Evolutionary conservation across 2,888 invertebrate species (phyloP), one percentile per base, ranked within the genome.

Genomic region (Ceriagrion tenellum): DNA sequence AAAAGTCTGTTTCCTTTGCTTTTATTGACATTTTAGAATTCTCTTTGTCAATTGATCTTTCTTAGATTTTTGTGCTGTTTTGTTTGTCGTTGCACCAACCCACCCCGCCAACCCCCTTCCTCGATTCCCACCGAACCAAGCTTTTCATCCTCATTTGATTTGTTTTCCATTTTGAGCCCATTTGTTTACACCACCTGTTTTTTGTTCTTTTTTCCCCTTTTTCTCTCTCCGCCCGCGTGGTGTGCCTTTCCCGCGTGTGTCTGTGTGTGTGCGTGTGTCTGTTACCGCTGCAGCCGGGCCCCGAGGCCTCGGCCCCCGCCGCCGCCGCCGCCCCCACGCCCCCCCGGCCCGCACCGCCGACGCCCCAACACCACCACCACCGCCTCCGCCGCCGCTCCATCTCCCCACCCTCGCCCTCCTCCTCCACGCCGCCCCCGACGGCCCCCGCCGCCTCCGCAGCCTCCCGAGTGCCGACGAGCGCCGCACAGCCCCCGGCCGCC

Each of bases 21-120:
- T n/a, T n/a, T n/a, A n/a, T n/a, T n/a, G n/a, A n/a, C n/a, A n/a
- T n/a, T n/a, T n/a, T n/a, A n/a, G n/a, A n/a, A n/a, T n/a, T n/a
- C n/a, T n/a, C n/a, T n/a, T n/a, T n/a, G n/a, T n/a, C n/a, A n/a
- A n/a, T n/a, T n/a, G n/a, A n/a, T n/a, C n/a, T n/a, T n/a, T n/a
- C n/a, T n/a, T n/a, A n/a, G n/a, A n/a, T n/a, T n/a, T 81, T 69
- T 81, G 30, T 81, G 81, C 81, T 81, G 30, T 81, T 59, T 81
- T 30, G n/a, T 81, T 81, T 81, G n/a, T 35, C 23, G 3, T 81
- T 81, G 81, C 81, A 81, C 81, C 26, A n/a, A 69, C 69, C 69
- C 69, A n/a, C 6, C n/a, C n/a, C 59, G 10, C 59, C 59, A 20
- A 59, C 20, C 20, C 59, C 69, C 26, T 1, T 63, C 16, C 63